phyloP scores from a whole-genome alignment of 2,797 vertebrate species.

The Falco peregrinus region DNA sequence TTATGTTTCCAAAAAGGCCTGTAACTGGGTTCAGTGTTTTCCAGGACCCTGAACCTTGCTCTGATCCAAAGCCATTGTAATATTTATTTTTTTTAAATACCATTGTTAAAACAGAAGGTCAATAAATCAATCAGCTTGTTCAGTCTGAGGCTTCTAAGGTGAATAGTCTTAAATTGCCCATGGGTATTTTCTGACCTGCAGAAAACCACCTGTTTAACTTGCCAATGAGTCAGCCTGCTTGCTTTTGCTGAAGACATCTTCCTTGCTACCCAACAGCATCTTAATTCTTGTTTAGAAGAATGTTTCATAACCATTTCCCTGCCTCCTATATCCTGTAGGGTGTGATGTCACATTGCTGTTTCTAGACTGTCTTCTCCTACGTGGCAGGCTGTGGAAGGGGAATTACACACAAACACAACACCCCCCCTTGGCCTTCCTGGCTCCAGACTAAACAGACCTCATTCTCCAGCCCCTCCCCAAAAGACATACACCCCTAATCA shows the following conservation, averaged over 20 bases:
- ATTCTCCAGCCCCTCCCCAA: background rate
- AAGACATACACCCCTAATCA: background rate
- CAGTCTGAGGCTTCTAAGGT: conserved; percentile 13
- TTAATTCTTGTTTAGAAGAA: background rate
- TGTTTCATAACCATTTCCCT: background rate
- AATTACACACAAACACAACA: background rate
- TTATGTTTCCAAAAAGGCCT: background rate
- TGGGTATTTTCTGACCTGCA: background rate
- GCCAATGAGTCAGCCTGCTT: background rate
- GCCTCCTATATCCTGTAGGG: background rate
- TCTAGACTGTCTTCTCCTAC: background rate
- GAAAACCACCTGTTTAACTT: background rate
- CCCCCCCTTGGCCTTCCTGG: background rate
- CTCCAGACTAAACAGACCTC: background rate
- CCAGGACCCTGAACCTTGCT: background rate
- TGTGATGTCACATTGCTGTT: accelerated
- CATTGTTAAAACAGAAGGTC: background rate
- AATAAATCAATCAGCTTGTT: background rate
- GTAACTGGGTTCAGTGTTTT: background rate
- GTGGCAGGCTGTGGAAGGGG: background rate
- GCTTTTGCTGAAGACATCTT: background rate
- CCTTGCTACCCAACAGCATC: background rate
- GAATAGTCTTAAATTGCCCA: background rate
- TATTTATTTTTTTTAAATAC: background rate
- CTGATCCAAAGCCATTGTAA: background rate